Conservation (phyloP, 1,140 invertebrate genomes). For the Nymphalis io region DNA sequence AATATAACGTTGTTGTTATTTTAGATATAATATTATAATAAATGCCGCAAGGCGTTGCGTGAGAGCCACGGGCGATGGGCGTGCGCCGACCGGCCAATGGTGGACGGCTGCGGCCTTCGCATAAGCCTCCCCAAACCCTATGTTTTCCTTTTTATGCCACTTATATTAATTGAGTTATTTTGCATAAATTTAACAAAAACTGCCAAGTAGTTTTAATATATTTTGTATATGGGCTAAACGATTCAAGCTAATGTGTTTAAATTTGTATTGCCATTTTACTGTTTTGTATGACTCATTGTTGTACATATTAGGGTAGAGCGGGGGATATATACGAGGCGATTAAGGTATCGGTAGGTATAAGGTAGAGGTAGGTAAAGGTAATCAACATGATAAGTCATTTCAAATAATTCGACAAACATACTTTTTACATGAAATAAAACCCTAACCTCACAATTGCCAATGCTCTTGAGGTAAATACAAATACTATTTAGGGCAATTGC, state of each 20-base stretch:
- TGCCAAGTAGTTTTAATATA: neutral
- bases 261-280: neutral
- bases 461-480: too few relatives aligned
- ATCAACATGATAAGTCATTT: too few relatives aligned
- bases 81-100: slow-evolving; percentile 58
- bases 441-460: too few relatives aligned
- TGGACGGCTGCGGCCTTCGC: slow-evolving; percentile 33
- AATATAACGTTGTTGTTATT: slow-evolving; percentile 1
- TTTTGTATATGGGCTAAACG: neutral
- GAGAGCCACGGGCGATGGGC: slow-evolving; percentile 63
- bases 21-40: slow-evolving; percentile 5
- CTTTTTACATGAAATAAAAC: too few relatives aligned
- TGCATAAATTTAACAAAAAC: slow-evolving; percentile 60
- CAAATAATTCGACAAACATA: too few relatives aligned
- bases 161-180: slow-evolving; percentile 61
- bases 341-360: too few relatives aligned
- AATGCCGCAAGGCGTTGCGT: slow-evolving; percentile 45
- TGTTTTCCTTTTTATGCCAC: slow-evolving; percentile 54
- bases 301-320: too few relatives aligned
- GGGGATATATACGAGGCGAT: too few relatives aligned
- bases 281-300: too few relatives aligned
- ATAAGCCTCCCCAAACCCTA: slow-evolving; percentile 51
- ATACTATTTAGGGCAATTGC: too few relatives aligned
- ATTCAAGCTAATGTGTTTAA: neutral
- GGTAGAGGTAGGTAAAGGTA: too few relatives aligned